Evolutionary conservation across 2,797 vertebrate genomes (phyloP).

Genomic region (Aldrovandia affinis): DNA sequence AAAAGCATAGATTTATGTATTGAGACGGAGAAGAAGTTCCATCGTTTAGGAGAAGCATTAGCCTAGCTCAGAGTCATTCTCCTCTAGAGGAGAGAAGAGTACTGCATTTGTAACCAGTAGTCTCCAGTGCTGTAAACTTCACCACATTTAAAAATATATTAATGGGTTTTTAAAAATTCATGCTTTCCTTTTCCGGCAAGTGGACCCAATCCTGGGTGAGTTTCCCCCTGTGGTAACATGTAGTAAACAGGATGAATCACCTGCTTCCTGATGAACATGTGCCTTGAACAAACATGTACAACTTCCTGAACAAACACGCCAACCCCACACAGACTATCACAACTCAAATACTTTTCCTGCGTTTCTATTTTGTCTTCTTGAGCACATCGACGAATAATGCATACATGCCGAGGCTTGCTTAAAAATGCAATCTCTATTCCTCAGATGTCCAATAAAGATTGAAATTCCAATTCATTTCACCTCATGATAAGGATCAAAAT

Average conservation of each 20-base stretch:
- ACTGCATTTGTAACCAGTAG: neutral
- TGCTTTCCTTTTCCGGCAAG: constrained; percentile 5
- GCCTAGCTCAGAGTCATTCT: neutral
- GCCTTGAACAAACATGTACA: neutral
- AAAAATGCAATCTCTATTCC: neutral
- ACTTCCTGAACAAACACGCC: too few relatives aligned
- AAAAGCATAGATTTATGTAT: neutral
- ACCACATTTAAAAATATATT: neutral
- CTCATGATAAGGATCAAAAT: neutral
- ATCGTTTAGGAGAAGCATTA: neutral
- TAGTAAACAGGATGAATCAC: constrained; percentile 13
- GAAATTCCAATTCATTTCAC: neutral
- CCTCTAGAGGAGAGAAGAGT: neutral
- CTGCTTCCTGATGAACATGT: constrained; percentile 16
- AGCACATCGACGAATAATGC: neutral
- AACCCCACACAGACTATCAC: neutral
- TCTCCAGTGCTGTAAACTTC: neutral
- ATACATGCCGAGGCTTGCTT: neutral
- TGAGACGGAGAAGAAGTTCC: neutral
- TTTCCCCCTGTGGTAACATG: constrained; percentile 1
- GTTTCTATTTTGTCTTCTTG: neutral
- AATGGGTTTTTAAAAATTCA: constrained; percentile 16
- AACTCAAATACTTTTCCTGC: constrained; percentile 1
- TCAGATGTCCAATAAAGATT: neutral
- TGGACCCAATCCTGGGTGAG: neutral